phyloP scores from a whole-genome alignment of 2,797 vertebrate genomes.

The Tapirus indicus region DNA sequence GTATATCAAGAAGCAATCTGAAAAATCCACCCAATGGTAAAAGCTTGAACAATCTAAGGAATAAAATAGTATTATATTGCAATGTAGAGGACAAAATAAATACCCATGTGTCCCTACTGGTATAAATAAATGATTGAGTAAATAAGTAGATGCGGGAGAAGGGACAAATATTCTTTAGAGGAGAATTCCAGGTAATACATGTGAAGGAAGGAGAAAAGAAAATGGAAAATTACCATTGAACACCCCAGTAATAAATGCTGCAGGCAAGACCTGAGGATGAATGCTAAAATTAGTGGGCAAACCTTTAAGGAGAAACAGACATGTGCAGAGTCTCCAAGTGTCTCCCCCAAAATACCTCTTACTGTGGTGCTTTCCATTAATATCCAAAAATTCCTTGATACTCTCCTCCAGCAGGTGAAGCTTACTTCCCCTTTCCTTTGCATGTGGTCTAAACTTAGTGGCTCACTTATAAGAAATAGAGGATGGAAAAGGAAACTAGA shows the following conservation, averaged over 20 bases:
- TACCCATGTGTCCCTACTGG: neutral
- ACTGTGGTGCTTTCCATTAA: neutral
- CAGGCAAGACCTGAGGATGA: neutral
- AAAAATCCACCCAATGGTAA: neutral
- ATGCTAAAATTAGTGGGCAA: neutral
- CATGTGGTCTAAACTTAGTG: neutral
- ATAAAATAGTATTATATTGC: neutral
- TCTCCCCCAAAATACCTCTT: neutral
- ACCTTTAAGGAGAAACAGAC: neutral
- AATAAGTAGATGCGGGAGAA: neutral
- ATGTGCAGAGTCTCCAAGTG: neutral
- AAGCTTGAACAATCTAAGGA: neutral
- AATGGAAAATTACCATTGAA: neutral
- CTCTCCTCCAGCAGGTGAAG: neutral
- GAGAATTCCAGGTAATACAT: neutral
- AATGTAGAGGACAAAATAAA: constrained; percentile 17
- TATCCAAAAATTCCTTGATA: neutral
- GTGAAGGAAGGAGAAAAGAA: neutral
- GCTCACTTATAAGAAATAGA: neutral
- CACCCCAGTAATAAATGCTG: neutral
- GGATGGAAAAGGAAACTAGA: neutral
- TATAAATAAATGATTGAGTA: neutral
- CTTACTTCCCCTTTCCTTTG: neutral
- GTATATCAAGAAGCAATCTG: neutral
- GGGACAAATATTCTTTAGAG: neutral